A percentile compares a stretch with the other conserved stretches of the same genome.
Evolutionary conservation across 2,113 vertebrate genomes (phyloP).

Genomic region (Diadophis punctatus): DNA sequence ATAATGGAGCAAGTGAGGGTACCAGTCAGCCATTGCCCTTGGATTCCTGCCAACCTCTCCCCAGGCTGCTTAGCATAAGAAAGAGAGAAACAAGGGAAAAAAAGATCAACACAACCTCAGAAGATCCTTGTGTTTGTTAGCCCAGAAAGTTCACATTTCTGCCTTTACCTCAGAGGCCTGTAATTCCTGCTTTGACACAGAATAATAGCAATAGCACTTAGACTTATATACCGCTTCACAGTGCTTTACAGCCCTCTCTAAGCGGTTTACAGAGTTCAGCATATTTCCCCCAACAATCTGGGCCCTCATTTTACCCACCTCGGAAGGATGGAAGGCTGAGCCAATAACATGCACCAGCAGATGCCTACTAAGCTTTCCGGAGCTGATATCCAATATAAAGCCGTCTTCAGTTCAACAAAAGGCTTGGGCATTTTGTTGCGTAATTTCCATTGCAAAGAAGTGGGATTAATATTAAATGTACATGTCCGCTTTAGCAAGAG

Average conservation of each 20-base stretch:
- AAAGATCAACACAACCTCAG: neutral
- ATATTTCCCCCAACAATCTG: no score
- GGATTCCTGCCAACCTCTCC: slow-evolving; percentile 3
- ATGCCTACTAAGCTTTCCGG: neutral
- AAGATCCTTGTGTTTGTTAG: neutral
- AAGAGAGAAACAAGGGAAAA: neutral
- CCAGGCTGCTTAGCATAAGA: neutral
- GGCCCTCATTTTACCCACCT: no score
- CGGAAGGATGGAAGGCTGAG: no score
- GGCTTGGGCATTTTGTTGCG: neutral
- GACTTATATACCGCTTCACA: no score
- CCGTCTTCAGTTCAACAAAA: neutral
- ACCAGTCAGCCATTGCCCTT: neutral
- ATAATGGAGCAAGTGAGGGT: neutral
- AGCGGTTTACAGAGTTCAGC: no score
- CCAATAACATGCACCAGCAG: neutral
- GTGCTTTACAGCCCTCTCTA: no score
- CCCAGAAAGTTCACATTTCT: neutral
- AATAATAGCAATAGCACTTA: no score
- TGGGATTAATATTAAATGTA: neutral
- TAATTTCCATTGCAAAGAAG: neutral
- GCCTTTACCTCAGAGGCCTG: neutral
- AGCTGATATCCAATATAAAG: neutral
- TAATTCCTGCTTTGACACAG: neutral
- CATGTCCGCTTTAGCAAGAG: neutral